Base-by-base conservation (phyloP, 2,797 vertebrate genomes). In the Perodicticus potto region DNA sequence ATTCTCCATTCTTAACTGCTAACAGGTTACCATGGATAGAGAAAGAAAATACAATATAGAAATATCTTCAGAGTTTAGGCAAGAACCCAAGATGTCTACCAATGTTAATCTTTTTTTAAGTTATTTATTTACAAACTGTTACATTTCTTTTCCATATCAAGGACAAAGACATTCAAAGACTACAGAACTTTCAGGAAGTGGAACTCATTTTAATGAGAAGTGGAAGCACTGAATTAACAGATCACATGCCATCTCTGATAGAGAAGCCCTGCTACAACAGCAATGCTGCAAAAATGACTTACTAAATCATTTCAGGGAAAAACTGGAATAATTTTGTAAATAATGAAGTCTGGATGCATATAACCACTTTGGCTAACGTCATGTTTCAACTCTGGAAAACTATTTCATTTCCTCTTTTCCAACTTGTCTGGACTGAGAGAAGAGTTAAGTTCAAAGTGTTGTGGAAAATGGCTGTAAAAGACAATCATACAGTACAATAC, bases 181-280 rank as follows among this genome's bases (percentile, higher is more conserved):
- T 99, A 89, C 99, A 99, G 98, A 99, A 99, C 98, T 99, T 99
- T 95, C 99, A 99, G 94, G 99, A 99, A 98, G 98, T 99, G 97
- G 99, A 99, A 98, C 87, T 99, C 10, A 99, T 99, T 76, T 96
- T 99, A 19, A 8, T 32, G 97, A 98, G 98, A 97, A 99, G 98
- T 3, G 98, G 98, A 99, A 98, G 70, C 61, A 77, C 96, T 98
- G 57, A 98, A 16, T 98, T 99, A 49, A 97, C 95, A 40, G 98
- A 98, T 40, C 95, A 98, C 5, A 94, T 91, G 0, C 97, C 98
- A 0, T 63, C 98, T 5, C 96, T 99, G 78, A 98, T 97, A 0
- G 99, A 99, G 95, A 98, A 98, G 97, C 98, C 99, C 0, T 99
- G 99, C 98, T 99, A 99, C 98, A 99, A 99, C 97, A 99, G 99